phyloP scores from a whole-genome alignment of 2,888 invertebrate genomes.

The Caenorhabditis doughertyi region DNA sequence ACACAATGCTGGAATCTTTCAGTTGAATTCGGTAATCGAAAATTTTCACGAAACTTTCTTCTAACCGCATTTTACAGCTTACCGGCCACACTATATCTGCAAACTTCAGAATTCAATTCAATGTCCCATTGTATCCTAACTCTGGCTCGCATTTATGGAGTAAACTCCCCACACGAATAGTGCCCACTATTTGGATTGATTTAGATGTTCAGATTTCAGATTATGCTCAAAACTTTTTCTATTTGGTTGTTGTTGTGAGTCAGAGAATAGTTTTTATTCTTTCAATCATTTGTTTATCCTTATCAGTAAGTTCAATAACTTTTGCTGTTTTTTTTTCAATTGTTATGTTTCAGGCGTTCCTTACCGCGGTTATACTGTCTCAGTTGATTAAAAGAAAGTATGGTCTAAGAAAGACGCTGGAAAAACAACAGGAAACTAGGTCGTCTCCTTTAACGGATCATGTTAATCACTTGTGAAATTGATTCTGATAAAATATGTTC shows the following conservation, averaged over 20 bases:
- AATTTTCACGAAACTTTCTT: background rate
- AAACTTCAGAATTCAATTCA: slow-evolving; percentile 25
- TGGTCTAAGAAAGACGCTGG: background rate
- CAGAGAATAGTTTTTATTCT: slow-evolving; percentile 6
- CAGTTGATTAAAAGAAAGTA: background rate
- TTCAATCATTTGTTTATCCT: background rate
- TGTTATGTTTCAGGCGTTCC: slow-evolving; percentile 8
- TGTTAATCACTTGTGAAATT: no score
- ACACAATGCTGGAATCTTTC: slow-evolving; percentile 29
- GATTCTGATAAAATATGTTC: no score
- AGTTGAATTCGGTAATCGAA: slow-evolving; percentile 18
- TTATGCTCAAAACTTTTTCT: slow-evolving; percentile 30
- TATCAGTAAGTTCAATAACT: slow-evolving; percentile 4
- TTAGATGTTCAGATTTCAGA: background rate
- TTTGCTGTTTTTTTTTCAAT: background rate
- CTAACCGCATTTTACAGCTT: no score
- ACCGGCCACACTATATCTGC: slow-evolving; percentile 22
- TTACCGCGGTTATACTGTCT: slow-evolving; percentile 8
- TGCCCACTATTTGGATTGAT: slow-evolving; percentile 10
- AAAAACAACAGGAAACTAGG: no score
- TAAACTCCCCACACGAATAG: slow-evolving; percentile 21
- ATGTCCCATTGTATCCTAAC: slow-evolving; percentile 21
- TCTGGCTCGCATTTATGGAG: slow-evolving; percentile 8
- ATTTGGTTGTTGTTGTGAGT: slow-evolving; percentile 2
- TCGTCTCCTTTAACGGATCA: no score